Evolutionary conservation across 2,113 vertebrate genomes (phyloP).

Genomic region (Mustelus asterias): DNA sequence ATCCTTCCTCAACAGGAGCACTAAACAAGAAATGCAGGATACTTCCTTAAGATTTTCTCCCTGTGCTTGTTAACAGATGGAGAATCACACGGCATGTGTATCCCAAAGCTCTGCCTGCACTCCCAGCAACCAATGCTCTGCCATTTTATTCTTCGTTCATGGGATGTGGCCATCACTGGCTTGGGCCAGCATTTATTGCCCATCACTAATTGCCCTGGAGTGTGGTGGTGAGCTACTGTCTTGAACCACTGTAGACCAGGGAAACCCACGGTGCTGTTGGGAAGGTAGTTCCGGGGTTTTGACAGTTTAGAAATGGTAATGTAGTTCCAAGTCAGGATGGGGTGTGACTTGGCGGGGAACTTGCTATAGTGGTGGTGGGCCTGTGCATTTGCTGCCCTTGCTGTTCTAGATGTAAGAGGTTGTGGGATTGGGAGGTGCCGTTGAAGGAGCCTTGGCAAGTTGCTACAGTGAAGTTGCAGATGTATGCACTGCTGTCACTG

Average conservation of each 20-base stretch:
- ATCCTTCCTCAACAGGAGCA: background rate
- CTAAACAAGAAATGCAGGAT: background rate
- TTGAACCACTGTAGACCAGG: background rate
- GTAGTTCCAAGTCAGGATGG: background rate
- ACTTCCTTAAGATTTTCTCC: background rate
- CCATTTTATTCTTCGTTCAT: background rate
- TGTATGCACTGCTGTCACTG: background rate
- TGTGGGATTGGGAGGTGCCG: background rate
- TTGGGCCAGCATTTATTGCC: background rate
- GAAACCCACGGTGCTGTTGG: background rate
- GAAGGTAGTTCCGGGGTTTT: background rate
- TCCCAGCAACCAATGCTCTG: background rate
- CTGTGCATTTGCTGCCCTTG: background rate
- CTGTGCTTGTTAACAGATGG: background rate
- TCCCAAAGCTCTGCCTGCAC: background rate
- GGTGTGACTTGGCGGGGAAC: background rate
- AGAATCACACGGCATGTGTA: background rate
- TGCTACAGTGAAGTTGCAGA: background rate
- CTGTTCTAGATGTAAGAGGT: background rate
- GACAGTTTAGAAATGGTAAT: background rate
- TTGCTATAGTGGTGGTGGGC: no score
- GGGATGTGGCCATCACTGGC: background rate
- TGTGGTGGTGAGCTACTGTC: background rate
- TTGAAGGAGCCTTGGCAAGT: background rate
- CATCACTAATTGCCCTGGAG: background rate